Evolutionary conservation across 2,888 invertebrate genomes (phyloP).

Genomic region (Poecilus cupreus): DNA sequence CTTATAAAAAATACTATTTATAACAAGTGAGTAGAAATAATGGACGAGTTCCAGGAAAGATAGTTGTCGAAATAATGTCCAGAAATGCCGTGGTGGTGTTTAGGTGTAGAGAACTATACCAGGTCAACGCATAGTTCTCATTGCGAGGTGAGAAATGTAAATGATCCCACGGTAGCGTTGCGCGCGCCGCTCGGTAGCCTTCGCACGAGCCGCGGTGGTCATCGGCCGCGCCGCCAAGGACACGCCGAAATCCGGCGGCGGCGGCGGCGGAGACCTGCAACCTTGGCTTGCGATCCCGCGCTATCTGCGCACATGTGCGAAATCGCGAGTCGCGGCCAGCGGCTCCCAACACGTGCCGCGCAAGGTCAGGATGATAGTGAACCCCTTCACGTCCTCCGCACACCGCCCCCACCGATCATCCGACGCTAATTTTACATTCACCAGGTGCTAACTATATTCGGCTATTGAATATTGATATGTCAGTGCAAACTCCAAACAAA

Average conservation of each 20-base stretch:
- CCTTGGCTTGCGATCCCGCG: constrained; percentile 12
- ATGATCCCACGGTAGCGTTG: constrained; percentile 44
- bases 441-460: constrained; percentile 16
- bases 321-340: constrained; percentile 33
- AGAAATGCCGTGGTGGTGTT: not conserved
- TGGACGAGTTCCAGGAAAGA: not conserved
- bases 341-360: constrained; percentile 46
- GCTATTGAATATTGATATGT: constrained; percentile 1
- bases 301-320: constrained; percentile 34
- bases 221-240: constrained; percentile 55
- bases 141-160: constrained; percentile 24
- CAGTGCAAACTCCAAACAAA: not conserved
- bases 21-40: not conserved
- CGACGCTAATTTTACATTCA: not conserved
- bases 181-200: constrained; percentile 38
- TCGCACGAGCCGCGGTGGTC: constrained; percentile 55
- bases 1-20: not conserved
- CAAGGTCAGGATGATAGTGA: constrained; percentile 13
- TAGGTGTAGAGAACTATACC: constrained; percentile 15
- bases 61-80: not conserved
- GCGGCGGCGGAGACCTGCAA: constrained; percentile 18
- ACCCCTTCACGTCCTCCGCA: not conserved
- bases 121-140: constrained; percentile 12
- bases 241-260: constrained; percentile 54
- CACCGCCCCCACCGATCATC: not conserved